A percentile compares a stretch with the other conserved stretches of the same genome.
Conservation (phyloP, 2,797 vertebrate species). For the Falco peregrinus region DNA sequence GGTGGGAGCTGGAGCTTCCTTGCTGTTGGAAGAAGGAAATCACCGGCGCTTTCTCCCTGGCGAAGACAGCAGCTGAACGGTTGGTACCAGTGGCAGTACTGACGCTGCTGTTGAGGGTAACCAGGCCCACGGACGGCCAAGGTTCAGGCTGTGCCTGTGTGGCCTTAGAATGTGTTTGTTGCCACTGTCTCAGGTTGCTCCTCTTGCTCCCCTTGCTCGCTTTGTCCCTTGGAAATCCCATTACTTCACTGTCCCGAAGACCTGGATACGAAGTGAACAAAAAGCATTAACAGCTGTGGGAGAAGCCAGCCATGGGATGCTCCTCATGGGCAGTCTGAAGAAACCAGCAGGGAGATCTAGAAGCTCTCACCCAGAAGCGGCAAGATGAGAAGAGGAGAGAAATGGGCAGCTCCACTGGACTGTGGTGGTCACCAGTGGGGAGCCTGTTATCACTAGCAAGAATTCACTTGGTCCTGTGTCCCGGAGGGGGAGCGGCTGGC, state of each 20-base stretch:
- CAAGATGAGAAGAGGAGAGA: neutral
- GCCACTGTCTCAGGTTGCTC: neutral
- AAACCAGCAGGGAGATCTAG: neutral
- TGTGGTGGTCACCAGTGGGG: neutral
- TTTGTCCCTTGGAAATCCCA: neutral
- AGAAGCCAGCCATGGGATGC: neutral
- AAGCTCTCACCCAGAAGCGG: neutral
- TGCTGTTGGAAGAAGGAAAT: neutral
- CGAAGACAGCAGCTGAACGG: neutral
- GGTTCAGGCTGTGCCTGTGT: neutral
- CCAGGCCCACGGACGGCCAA: accelerated
- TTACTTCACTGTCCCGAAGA: neutral
- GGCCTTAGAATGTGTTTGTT: neutral
- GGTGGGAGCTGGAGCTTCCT: neutral
- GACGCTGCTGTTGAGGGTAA: neutral
- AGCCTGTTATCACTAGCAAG: neutral
- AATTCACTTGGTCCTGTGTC: neutral
- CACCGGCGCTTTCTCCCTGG: neutral
- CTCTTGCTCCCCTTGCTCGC: neutral
- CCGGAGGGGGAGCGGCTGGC: neutral
- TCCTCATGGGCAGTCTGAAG: neutral
- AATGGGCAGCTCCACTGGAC: neutral
- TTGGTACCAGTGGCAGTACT: neutral
- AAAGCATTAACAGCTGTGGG: neutral
- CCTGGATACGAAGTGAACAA: neutral